Base-by-base conservation (phyloP, 2,797 vertebrate species). In the Emys orbicularis region DNA sequence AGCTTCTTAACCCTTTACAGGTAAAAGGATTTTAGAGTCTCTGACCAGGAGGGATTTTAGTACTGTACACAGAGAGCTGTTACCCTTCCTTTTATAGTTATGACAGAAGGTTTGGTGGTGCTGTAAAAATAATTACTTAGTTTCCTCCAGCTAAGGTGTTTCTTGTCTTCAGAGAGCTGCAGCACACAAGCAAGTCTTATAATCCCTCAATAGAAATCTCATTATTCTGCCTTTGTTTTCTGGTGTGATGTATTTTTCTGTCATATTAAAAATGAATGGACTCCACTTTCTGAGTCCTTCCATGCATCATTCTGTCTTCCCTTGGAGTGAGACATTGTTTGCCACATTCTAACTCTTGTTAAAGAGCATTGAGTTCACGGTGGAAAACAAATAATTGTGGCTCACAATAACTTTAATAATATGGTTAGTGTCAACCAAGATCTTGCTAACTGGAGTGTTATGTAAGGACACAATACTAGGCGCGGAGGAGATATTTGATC, bases 261-360 rank as follows among this genome's bases (percentile, higher is more conserved):
- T 97, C 96, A 93, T 93, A 92, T 97, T 97, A 97, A 97, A 98
- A 98, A 98, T 97, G 93, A 97, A 98, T 96, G 97, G 94, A 96
- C 94, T 96, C 96, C 88, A 47, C 92, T 97, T 95, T 86, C 82
- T 83, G 50, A 94, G 91, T 85, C 74, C 47, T 86, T 47, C 91
- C 97, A 96, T 98, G 96, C 88, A 97, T 98, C 97, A 98, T 98
- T 56, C 97, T 98, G 96, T 96, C 97, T 95, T 86, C 72, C n/a
- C 90, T 91, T 4, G 1, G 89, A 96, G 91, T 93, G 95, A 98
- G 95, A 95, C 97, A 96, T 94, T 91, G 93, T 11, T 5, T 8
- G 92, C 92, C 95, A 95, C 96, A 89, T 88, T 82, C 86, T 90
- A 93, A 85, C 96, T 96, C 95, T 85, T 92, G 92, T 95, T 97